Evolutionary conservation across 2,797 vertebrate species (phyloP).

Genomic region (Pangasius larnaudii): DNA sequence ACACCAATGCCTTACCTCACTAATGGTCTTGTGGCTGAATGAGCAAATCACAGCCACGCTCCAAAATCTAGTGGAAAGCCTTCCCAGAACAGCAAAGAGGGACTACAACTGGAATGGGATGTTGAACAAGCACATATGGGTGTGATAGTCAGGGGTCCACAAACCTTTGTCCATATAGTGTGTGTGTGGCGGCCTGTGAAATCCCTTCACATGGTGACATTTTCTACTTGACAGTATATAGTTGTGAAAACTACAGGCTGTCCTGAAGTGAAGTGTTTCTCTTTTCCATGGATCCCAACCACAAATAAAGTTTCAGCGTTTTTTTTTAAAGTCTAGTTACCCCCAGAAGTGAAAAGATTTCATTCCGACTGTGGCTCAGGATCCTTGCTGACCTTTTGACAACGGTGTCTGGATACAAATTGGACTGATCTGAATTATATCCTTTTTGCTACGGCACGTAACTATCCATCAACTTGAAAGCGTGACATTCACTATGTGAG

Average conservation of each 20-base stretch:
- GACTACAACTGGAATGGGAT: neutral
- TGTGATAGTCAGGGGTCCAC: neutral
- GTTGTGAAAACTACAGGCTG: neutral
- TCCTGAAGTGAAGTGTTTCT: neutral
- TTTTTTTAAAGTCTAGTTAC: neutral
- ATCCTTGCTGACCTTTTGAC: neutral
- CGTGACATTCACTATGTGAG: neutral
- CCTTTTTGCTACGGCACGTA: neutral
- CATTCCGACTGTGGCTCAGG: neutral
- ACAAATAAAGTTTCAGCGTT: neutral
- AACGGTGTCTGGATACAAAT: neutral
- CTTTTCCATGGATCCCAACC: neutral
- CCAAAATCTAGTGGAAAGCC: neutral
- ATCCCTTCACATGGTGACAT: neutral
- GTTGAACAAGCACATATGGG: neutral
- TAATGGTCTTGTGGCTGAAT: neutral
- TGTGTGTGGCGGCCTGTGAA: neutral
- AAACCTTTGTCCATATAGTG: neutral
- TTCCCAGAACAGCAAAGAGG: neutral
- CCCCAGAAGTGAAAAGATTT: neutral
- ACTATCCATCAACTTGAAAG: neutral
- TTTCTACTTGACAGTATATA: neutral
- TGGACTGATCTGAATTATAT: neutral
- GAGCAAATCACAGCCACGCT: neutral
- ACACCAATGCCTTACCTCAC: neutral